These are phyloP conservation scores for Caerostris extrusa DNA, from an alignment of 1,140 invertebrate species.

Conservation along the genomic window DNA sequence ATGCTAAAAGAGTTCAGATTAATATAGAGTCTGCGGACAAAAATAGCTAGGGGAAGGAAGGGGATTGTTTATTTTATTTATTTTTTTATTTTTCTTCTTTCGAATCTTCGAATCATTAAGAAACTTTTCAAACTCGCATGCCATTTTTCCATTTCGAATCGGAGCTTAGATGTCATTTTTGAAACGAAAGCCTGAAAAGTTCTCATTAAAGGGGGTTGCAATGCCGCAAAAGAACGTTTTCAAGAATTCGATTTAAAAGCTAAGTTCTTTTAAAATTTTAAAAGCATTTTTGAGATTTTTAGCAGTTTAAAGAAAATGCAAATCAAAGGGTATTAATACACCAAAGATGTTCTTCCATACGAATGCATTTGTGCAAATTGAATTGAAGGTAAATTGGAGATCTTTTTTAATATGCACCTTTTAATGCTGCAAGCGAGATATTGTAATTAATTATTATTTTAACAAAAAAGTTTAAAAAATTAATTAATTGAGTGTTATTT, in stretches of 20 bases:
- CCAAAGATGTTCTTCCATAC: background rate
- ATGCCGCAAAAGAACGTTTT: background rate
- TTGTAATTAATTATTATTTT: too few species aligned
- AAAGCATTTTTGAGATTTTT: background rate
- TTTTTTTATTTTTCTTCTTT: background rate
- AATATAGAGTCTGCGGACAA: slow-evolving; percentile 36
- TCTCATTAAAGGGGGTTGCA: background rate
- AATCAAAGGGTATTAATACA: background rate
- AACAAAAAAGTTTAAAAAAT: too few species aligned
- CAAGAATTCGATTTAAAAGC: background rate
- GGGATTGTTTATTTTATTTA: background rate
- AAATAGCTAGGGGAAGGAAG: background rate
- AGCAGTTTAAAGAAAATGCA: background rate
- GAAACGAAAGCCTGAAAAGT: background rate
- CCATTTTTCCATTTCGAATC: background rate
- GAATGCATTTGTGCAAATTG: too few species aligned
- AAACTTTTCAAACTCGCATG: background rate
- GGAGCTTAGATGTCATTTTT: background rate
- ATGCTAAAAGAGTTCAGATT: slow-evolving; percentile 39
- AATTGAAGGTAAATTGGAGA: too few species aligned
- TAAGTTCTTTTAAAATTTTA: background rate
- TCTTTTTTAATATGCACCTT: too few species aligned
- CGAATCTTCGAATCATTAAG: background rate
- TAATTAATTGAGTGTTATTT: too few species aligned
- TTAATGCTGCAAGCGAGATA: too few species aligned